phyloP scores from a whole-genome alignment of 2,888 invertebrate genomes.

The Pachymerium ferrugineum region DNA sequence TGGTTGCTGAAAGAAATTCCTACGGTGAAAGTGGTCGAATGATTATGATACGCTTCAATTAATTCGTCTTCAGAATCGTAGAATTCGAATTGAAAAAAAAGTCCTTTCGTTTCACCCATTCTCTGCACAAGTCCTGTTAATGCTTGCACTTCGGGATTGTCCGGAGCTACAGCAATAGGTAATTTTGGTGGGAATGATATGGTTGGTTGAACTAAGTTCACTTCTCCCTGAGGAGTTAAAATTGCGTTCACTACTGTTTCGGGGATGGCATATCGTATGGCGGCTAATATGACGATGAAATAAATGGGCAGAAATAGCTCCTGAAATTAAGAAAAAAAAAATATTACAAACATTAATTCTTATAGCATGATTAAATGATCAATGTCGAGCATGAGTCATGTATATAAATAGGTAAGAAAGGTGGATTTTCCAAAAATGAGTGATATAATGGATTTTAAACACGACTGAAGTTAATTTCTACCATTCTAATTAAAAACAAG shows the following conservation, averaged over 20 bases:
- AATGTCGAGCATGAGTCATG: too few species aligned
- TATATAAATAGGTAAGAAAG: too few species aligned
- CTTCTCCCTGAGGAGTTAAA: constrained; percentile 57
- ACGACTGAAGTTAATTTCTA: too few species aligned
- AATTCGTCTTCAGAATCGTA: constrained; percentile 62
- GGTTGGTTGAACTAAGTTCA: constrained; percentile 51
- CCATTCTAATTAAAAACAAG: too few species aligned
- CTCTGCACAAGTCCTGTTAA: constrained; percentile 43
- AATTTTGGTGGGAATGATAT: background rate
- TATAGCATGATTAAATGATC: too few species aligned
- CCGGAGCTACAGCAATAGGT: constrained; percentile 41
- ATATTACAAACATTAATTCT: too few species aligned
- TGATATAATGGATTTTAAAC: too few species aligned
- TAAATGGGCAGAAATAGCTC: constrained; percentile 72
- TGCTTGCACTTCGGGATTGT: constrained; percentile 37
- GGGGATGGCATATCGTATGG: constrained; percentile 48
- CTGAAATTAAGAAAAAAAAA: constrained; percentile 51
- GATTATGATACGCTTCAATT: constrained; percentile 62
- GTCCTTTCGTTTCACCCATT: constrained; percentile 57
- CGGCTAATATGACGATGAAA: constrained; percentile 66
- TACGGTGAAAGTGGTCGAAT: constrained; percentile 55
- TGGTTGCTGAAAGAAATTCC: constrained; percentile 66
- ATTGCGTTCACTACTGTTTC: constrained; percentile 50
- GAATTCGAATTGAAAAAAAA: constrained; percentile 60
- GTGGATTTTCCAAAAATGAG: too few species aligned